Conservation (phyloP, 1,140 invertebrate species). For the Dendroctonus ponderosae region DNA sequence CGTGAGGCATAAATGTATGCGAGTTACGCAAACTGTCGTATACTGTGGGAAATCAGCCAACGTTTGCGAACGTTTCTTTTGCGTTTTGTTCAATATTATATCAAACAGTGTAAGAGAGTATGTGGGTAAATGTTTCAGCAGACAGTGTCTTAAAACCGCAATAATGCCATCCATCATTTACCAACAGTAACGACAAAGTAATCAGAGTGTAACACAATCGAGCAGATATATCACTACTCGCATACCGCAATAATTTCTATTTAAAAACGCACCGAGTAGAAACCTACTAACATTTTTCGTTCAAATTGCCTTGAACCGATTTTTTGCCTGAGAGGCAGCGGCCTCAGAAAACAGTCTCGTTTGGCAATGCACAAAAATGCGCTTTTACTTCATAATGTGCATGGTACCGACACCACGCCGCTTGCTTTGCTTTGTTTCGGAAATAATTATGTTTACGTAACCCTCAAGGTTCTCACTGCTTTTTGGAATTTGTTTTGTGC, state of each 20-base stretch:
- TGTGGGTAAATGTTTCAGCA: too few relatives aligned
- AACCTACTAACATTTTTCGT: slow-evolving; percentile 9
- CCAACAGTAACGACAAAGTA: not conserved
- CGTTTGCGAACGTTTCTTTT: too few relatives aligned
- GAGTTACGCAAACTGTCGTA: too few relatives aligned
- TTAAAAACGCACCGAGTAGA: slow-evolving; percentile 1
- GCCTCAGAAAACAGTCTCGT: slow-evolving; percentile 15
- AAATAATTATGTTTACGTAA: slow-evolving; percentile 18
- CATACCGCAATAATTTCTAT: not conserved
- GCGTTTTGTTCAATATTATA: too few relatives aligned
- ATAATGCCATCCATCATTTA: too few relatives aligned
- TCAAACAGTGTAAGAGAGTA: too few relatives aligned
- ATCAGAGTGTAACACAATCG: slow-evolving; percentile 7
- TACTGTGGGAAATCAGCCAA: too few relatives aligned
- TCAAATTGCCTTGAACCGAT: slow-evolving; percentile 19
- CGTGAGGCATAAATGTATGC: too few relatives aligned
- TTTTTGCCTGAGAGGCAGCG: slow-evolving; percentile 10
- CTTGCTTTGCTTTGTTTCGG: slow-evolving; percentile 17
- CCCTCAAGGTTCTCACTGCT: slow-evolving; percentile 10
- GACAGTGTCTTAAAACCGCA: too few relatives aligned
- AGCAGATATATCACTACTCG: slow-evolving; percentile 1
- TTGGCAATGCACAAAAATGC: slow-evolving; percentile 22
- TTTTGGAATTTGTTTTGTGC: slow-evolving; percentile 15
- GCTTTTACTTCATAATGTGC: slow-evolving; percentile 25
- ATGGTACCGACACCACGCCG: slow-evolving; percentile 15